Percentiles rank a stretch among this genome's conserved stretches.
Conservation (phyloP, 2,113 vertebrate species). For the Sitta europaea region DNA sequence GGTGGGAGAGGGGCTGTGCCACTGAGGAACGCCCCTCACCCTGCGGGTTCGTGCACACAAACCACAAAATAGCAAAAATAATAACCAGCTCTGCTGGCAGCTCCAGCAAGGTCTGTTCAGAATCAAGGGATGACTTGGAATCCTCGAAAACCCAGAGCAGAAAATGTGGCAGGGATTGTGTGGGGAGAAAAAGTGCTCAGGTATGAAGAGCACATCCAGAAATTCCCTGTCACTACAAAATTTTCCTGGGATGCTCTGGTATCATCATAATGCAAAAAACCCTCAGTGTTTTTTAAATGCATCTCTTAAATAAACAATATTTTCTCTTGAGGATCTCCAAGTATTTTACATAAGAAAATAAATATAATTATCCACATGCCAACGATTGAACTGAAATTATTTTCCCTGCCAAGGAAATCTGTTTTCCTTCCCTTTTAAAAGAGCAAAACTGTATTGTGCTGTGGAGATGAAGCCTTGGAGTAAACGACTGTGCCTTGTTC, state of each 20-base stretch:
- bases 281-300: background rate
- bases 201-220: background rate
- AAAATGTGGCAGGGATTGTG: background rate
- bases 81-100: background rate
- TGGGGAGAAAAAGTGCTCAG: background rate
- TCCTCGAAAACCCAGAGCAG: background rate
- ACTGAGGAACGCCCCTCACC: background rate
- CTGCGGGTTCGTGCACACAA: accelerated
- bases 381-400: background rate
- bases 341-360: conserved; percentile 12
- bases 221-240: background rate
- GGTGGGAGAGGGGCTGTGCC: background rate
- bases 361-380: background rate
- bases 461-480: background rate
- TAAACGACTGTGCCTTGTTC: background rate
- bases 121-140: background rate
- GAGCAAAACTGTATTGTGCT: background rate
- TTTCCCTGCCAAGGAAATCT: background rate
- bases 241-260: background rate
- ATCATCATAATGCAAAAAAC: background rate
- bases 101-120: background rate
- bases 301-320: background rate
- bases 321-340: background rate
- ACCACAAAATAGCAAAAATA: background rate
- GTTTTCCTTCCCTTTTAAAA: background rate